Percentiles rank a stretch among this genome's conserved stretches.
These are phyloP conservation scores for Trachythela sp. DNA, from an alignment of 64 coral and sea anemone genomes.

Conservation along the genomic window DNA sequence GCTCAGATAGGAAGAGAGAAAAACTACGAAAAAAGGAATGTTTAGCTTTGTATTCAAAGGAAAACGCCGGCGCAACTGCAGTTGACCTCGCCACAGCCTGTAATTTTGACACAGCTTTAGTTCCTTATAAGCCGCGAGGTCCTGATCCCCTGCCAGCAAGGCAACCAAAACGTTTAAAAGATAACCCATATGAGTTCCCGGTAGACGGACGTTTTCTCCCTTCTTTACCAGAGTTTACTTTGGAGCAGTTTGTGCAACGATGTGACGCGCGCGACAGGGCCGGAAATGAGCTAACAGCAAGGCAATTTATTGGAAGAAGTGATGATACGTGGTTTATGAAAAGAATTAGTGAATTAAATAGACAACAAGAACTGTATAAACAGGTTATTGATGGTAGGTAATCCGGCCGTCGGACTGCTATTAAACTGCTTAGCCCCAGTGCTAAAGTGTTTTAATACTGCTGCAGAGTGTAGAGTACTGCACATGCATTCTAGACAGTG, in stretches of 20 bases:
- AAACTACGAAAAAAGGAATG: background rate
- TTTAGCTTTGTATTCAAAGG: background rate
- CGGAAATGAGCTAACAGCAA: background rate
- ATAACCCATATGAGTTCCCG: background rate
- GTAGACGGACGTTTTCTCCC: background rate
- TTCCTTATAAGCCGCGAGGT: background rate
- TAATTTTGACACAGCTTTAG: background rate
- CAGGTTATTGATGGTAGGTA: constrained; percentile 2
- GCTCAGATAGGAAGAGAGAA: background rate
- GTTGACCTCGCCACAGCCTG: background rate
- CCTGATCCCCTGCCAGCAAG: background rate
- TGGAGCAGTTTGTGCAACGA: background rate
- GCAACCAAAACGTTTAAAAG: background rate
- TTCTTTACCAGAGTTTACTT: background rate
- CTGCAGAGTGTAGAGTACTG: too few relatives aligned
- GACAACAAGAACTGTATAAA: background rate
- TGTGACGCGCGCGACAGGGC: background rate
- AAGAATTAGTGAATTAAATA: background rate
- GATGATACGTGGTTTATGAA: background rate
- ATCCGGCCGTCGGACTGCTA: background rate
- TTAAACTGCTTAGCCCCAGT: background rate
- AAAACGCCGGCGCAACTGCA: background rate
- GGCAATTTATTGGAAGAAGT: background rate
- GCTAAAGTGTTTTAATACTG: too few relatives aligned
- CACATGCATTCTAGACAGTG: too few relatives aligned